Evolutionary conservation across 2,888 invertebrate genomes (phyloP), one percentile per base, ranked within the genome.

Genomic region (Sinohyriopsis cumingii): DNA sequence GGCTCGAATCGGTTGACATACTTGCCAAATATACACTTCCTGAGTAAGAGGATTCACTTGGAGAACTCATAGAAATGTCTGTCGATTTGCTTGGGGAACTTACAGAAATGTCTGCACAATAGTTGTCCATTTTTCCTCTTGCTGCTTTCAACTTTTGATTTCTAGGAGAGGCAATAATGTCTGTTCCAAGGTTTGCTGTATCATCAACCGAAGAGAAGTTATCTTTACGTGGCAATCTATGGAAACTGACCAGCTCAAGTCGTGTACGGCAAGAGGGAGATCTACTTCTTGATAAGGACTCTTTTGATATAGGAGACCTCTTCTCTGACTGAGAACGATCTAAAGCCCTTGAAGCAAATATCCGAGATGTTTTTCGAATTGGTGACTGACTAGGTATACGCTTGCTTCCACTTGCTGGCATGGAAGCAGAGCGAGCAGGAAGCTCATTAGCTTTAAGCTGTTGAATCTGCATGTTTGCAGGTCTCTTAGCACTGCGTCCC

Each of bases 141-240:
- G 66, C 55, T 63, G 59, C 24, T 59, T 70, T 68, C 73, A 71
- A 61, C 64, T 65, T 67, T 67, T 64, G n/a, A 55, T 61, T 59
- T 57, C 68, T 28, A 63, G 22, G 53, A 63, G 59, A 59, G 28
- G 15, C 78, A 61, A 84, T 85, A 59, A 78, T 78, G 57, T 88
- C 86, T 61, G 81, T 75, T 4, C 87, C 83, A 20, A 88, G 86
- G 72, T 87, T 89, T 6, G 89, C 80, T 1, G 89, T 88, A 77
- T 90, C 90, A 83, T 90, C 90, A 19, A 86, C 83, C 67, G 84
- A 85, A 2, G 90, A 90, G 69, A 82, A 89, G 72, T 88, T 89
- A 71, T 86, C 84, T 62, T 82, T 82, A 19, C 86, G 82, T 12
- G 90, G 87, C 18, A 91, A 81, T 63, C 81, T 84, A 69, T 83